Base-by-base conservation (phyloP, 35 echinoderm and acorn worm species). In the Ptychodera flava region DNA sequence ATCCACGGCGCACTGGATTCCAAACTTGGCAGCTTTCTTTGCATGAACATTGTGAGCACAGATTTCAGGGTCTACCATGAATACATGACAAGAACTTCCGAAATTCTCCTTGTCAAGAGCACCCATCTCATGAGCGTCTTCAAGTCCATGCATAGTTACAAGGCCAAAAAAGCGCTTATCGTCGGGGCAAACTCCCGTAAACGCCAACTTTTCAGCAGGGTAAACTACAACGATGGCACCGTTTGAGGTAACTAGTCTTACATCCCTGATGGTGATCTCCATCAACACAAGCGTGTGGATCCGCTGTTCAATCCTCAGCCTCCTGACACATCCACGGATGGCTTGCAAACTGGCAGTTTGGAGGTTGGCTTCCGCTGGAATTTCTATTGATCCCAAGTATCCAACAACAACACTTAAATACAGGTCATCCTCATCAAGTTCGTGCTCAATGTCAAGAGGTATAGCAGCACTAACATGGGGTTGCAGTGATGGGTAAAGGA, bases 331-430 rank as follows among this genome's bases (percentile, higher is more conserved):
- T 35, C 96, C 92, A 36, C 96, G 82, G 28, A 99, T 99, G 15
- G 96, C 96, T 84, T 99, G 96, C 32, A 99, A 88, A 83, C 96
- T 99, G 12, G 96, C 96, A 16, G 93, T 99, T 34, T 92, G 96
- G 37, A 99, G 88, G 77, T 99, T 99, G 28, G 96, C 96, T 6
- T 92, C 89, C 16, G 96, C 92, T 32, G 96, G 96, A 37, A 99
- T 99, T 77, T 99, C 96, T 83, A 99, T 93, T 33, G 96, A 99
- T n/a, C 96, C 96, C 16, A 99, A 79, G 77, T 99, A 99, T 28
- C 96, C 96, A 81, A 99, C 89, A 29, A 97, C 85, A 30, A 89
- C 90, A 53, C 82, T 80, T 89, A 12, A 89, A 82, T 16, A 77
- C 79, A 15, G 38, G 76, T 27, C 45, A 64, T 64, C 45, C 45